Percentiles rank a stretch among this genome's conserved stretches.
phyloP scores from a whole-genome alignment of 2,888 invertebrate species.

The Machimus rusticus region DNA sequence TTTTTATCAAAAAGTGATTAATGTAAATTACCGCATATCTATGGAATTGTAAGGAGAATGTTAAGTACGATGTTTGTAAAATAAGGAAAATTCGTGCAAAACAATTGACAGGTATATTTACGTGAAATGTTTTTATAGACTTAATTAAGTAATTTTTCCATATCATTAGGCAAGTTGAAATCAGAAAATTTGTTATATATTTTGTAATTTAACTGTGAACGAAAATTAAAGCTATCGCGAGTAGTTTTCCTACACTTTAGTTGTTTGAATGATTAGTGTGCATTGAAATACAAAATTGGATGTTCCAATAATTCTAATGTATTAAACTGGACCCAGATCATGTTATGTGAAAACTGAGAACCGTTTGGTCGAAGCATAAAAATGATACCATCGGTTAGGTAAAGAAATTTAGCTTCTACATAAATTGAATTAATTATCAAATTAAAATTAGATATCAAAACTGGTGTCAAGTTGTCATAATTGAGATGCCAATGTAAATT shows the following conservation, averaged over 20 bases:
- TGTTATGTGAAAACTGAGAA: too few species aligned
- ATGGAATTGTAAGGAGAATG: neutral
- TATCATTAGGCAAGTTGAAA: neutral
- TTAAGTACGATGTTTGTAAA: neutral
- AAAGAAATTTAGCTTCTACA: too few species aligned
- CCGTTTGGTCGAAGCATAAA: too few species aligned
- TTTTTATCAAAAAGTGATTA: neutral
- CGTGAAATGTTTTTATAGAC: neutral
- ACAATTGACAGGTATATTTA: neutral
- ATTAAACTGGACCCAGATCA: neutral
- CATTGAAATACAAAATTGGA: neutral
- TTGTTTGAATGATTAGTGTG: neutral
- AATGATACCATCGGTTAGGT: too few species aligned
- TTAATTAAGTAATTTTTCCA: neutral
- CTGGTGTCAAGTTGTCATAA: too few species aligned
- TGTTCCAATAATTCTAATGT: neutral
- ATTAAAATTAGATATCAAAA: too few species aligned
- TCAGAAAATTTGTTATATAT: neutral
- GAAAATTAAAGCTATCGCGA: neutral
- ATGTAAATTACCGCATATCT: neutral
- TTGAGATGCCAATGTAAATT: too few species aligned
- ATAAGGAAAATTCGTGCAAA: neutral
- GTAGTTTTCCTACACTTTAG: neutral
- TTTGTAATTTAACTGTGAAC: neutral
- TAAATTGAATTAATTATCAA: too few species aligned